Evolutionary conservation across 1,140 invertebrate species (phyloP).

Genomic region (Listronotus bonariensis): DNA sequence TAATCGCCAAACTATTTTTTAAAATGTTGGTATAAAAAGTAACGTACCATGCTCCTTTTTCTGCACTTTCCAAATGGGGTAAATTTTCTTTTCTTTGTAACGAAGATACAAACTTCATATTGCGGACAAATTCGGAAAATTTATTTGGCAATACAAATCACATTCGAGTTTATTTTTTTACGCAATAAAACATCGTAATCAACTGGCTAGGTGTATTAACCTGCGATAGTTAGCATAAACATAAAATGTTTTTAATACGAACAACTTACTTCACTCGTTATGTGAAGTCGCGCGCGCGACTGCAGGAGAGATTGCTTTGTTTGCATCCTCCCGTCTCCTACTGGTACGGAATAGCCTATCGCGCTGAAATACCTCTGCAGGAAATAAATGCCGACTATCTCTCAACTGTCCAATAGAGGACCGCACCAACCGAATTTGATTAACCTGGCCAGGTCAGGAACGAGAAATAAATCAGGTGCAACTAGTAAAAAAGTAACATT

Average conservation of each 20-base stretch:
- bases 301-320: constrained; percentile 9
- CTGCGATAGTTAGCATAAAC: neutral
- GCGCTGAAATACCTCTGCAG: constrained; percentile 5
- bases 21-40: constrained; percentile 15
- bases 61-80: constrained; percentile 39
- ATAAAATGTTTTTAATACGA: neutral
- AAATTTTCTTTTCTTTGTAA: constrained; percentile 39
- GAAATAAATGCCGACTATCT: neutral
- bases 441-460: too few relatives aligned
- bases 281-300: constrained; percentile 10
- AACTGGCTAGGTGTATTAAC: neutral
- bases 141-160: constrained; percentile 4
- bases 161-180: neutral
- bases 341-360: constrained; percentile 10
- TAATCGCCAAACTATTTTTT: neutral
- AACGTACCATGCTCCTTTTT: constrained; percentile 50
- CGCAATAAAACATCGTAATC: neutral
- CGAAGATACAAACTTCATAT: constrained; percentile 42
- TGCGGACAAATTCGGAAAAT: neutral
- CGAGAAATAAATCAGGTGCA: too few relatives aligned
- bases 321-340: constrained; percentile 12
- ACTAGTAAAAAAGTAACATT: too few relatives aligned
- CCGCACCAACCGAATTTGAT: too few relatives aligned
- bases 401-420: neutral
- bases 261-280: neutral